phyloP scores from a whole-genome alignment of 2,797 vertebrate species.

The Chromis chromis region DNA sequence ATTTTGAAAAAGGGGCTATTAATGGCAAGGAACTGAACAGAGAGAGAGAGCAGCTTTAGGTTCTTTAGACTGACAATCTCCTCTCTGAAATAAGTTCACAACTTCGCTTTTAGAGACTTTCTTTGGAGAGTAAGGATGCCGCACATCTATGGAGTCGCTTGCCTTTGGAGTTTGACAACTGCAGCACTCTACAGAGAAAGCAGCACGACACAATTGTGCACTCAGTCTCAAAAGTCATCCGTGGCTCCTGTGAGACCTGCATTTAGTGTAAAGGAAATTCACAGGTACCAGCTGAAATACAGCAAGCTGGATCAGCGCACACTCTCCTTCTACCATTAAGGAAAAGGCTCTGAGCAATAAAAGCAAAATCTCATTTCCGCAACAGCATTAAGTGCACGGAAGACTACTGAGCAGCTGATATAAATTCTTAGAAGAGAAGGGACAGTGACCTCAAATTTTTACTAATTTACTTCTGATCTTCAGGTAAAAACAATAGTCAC shows the following conservation, averaged over 20 bases:
- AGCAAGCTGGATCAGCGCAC: too few relatives aligned
- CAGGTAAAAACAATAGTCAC: neutral
- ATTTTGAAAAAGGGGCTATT: neutral
- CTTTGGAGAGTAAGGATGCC: slow-evolving; percentile 12
- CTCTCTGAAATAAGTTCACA: slow-evolving; percentile 10
- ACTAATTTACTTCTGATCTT: neutral
- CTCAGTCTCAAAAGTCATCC: slow-evolving; percentile 39
- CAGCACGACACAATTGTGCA: slow-evolving; percentile 30
- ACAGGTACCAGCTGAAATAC: too few relatives aligned
- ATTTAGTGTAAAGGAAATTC: slow-evolving; percentile 5
- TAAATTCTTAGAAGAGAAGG: too few relatives aligned
- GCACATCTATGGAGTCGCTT: slow-evolving; percentile 19
- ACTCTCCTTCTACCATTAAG: neutral
- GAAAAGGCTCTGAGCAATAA: neutral
- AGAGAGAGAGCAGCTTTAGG: neutral
- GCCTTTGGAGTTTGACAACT: slow-evolving; percentile 30
- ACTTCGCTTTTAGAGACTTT: slow-evolving; percentile 11
- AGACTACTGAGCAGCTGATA: neutral
- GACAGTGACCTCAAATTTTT: neutral
- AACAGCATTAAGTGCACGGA: neutral
- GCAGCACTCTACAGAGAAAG: slow-evolving; percentile 25
- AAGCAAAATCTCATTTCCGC: neutral
- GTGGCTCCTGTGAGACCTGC: slow-evolving; percentile 26
- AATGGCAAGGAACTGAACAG: neutral
- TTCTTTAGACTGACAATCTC: neutral